Evolutionary conservation across 1,140 invertebrate genomes (phyloP), one percentile per base, ranked within the genome.

Genomic region (Drosophila sechellia): DNA sequence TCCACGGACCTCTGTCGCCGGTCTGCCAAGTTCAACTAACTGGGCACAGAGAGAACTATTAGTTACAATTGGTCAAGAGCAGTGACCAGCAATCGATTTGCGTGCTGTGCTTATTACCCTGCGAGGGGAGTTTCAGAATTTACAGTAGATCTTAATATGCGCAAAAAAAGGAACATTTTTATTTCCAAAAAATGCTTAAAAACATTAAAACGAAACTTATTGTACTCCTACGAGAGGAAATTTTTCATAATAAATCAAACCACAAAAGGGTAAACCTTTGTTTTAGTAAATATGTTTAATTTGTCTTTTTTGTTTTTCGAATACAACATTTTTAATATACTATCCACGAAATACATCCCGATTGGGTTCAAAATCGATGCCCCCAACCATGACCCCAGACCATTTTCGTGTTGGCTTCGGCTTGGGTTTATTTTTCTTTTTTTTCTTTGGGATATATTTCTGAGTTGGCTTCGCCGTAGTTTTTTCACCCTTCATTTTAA

Each of bases 81-180:
- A 11, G 31, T 54, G 34, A 15, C 37, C 45, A 42, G 6, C 49
- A 79, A 87, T 86, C 39, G 59, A 87, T 86, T 86, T 83, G 65
- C 54, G 72, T 66, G 83, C 65, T 58, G 13, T 20, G 39, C 15
- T 56, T 48, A 37, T 35, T 65, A 42, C 31, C 6, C 4, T 5
- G 4, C 15, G 8, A 10, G 45, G 60, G 70, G 15, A 10, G 56
- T 5, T 59, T 13, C 1, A 46, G 3, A 15, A 55, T 5, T 68
- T 54, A 8, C 27, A 31, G 27, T 2, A 31, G 27, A 8, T 8
- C 27, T 31, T 10, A 31, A 31, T 1, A 31, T 31, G 27, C 27
- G 27, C 27, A 31, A 22, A 22, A 22, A 22, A 3, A 3, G 20
- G 20, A 22, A 22, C 17, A 22, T 22, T 22, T 22, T 22, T 22